These are phyloP conservation scores for Thera obeliscata DNA, from an alignment of 2,888 invertebrate species.

Conservation along the genomic window DNA sequence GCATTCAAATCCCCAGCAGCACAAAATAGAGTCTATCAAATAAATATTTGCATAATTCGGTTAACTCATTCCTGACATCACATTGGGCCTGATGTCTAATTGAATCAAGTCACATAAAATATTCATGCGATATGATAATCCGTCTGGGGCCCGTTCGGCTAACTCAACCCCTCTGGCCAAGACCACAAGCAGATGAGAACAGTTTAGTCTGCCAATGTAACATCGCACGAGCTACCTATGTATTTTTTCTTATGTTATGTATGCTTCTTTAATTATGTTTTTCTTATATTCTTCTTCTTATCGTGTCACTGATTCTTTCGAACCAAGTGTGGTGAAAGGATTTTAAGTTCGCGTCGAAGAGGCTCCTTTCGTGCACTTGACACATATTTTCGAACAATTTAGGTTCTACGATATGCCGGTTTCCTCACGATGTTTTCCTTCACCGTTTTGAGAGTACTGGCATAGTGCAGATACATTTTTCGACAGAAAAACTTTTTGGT, in stretches of 20 bases:
- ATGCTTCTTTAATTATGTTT: too few relatives aligned
- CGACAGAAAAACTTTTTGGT: too few relatives aligned
- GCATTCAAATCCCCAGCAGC: conserved; percentile 19
- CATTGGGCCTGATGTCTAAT: conserved; percentile 64
- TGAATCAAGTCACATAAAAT: conserved; percentile 80
- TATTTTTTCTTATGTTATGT: not conserved
- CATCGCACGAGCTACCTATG: not conserved
- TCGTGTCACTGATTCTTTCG: too few relatives aligned
- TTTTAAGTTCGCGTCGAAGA: too few relatives aligned
- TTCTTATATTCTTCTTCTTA: too few relatives aligned
- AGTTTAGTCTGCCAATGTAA: not conserved
- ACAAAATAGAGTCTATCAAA: conserved; percentile 42
- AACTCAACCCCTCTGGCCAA: conserved; percentile 8
- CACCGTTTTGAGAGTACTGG: too few relatives aligned
- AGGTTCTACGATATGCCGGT: too few relatives aligned
- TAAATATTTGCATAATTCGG: conserved; percentile 52
- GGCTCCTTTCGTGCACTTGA: too few relatives aligned
- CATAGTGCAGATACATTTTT: too few relatives aligned
- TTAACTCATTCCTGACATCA: conserved; percentile 49
- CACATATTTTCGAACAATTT: too few relatives aligned
- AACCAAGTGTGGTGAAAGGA: too few relatives aligned
- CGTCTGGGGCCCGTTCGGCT: conserved; percentile 48
- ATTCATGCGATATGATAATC: conserved; percentile 82
- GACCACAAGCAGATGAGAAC: conserved; percentile 17
- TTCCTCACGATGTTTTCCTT: too few relatives aligned